Evolutionary conservation across 92 coral and sea anemone genomes (phyloP).

Genomic region (Porites evermanni): DNA sequence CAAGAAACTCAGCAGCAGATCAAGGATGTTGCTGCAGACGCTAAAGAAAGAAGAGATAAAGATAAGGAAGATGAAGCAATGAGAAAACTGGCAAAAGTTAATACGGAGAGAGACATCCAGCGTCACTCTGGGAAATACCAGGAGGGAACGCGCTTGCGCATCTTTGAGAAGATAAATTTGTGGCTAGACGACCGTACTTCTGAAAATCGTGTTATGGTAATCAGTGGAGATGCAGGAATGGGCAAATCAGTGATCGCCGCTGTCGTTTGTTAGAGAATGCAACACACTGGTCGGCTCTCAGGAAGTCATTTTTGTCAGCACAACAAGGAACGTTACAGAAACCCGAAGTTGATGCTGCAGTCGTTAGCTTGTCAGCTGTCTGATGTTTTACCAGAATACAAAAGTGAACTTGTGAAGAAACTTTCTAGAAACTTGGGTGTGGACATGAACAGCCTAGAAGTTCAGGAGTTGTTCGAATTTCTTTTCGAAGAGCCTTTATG

Average conservation of each 20-base stretch:
- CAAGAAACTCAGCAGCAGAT: too few relatives aligned
- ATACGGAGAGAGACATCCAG: too few relatives aligned
- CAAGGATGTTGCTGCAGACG: too few relatives aligned
- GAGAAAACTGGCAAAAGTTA: too few relatives aligned
- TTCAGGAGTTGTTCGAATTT: slow-evolving; percentile 29
- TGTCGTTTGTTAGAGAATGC: slow-evolving; percentile 33
- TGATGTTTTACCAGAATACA: slow-evolving; percentile 47
- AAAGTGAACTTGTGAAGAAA: slow-evolving; percentile 27
- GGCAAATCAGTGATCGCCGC: slow-evolving; percentile 53
- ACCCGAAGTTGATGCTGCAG: slow-evolving; percentile 62
- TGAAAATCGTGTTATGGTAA: slow-evolving; percentile 27
- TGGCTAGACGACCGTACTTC: background rate
- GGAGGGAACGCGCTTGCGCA: too few relatives aligned
- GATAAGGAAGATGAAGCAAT: too few relatives aligned
- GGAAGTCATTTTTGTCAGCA: slow-evolving; percentile 58
- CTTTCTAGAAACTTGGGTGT: slow-evolving; percentile 35
- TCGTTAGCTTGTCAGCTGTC: slow-evolving; percentile 54
- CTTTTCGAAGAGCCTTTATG: slow-evolving; percentile 45
- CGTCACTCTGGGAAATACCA: too few relatives aligned
- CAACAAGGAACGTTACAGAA: slow-evolving; percentile 22
- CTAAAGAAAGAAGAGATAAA: too few relatives aligned
- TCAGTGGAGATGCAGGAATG: slow-evolving; percentile 54
- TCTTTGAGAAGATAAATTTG: too few relatives aligned
- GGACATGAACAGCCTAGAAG: background rate
- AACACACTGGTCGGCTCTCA: slow-evolving; percentile 23